Evolutionary conservation across 2,888 invertebrate genomes (phyloP).

Genomic region (Caprella mutica): DNA sequence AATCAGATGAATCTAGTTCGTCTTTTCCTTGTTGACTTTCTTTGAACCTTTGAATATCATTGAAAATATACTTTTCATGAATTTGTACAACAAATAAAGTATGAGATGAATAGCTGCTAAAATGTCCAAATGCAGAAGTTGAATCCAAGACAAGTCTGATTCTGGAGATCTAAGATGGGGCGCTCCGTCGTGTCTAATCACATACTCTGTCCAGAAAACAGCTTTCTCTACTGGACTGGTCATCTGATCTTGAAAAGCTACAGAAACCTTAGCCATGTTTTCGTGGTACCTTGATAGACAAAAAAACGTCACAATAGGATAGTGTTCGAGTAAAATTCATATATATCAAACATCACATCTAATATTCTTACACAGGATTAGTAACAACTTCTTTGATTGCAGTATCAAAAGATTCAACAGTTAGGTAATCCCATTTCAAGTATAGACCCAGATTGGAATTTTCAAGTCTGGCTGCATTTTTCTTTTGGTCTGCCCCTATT

Average conservation of each 20-base stretch:
- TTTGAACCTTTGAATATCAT: background rate
- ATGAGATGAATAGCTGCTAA: conserved; percentile 18
- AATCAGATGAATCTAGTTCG: no score
- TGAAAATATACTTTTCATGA: background rate
- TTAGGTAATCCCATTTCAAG: no score
- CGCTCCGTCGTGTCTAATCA: conserved; percentile 66
- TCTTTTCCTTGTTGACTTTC: no score
- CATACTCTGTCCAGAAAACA: conserved; percentile 77
- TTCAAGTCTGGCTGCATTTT: no score
- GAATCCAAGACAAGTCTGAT: conserved; percentile 55
- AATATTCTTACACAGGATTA: no score
- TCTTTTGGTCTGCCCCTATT: no score
- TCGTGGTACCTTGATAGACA: conserved; percentile 20
- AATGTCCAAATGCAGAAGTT: conserved; percentile 57
- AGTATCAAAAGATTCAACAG: no score
- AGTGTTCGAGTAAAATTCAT: no score
- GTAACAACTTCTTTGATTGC: no score
- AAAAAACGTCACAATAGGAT: no score
- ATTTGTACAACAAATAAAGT: background rate
- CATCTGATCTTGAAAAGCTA: conserved; percentile 55
- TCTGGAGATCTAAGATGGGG: conserved; percentile 63
- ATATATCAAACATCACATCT: no score
- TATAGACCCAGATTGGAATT: no score
- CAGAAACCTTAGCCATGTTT: background rate
- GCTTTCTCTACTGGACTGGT: conserved; percentile 63